Evolutionary conservation across 2,113 vertebrate species (phyloP), one percentile per base, ranked within the genome.

Genomic region (Grammomys surdaster): DNA sequence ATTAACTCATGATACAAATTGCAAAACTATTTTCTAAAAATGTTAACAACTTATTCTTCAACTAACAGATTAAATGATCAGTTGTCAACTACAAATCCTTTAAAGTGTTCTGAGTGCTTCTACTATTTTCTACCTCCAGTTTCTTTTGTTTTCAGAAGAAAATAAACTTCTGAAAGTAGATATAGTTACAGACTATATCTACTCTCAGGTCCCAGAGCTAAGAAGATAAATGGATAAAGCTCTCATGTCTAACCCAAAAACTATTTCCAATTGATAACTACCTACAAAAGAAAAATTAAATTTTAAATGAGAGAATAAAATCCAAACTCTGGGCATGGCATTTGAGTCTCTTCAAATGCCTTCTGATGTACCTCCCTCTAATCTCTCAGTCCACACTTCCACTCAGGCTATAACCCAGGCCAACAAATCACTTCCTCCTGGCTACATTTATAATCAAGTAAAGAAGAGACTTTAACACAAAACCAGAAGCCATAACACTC

Each of bases 11-110:
- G 16, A 88, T 91, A 73, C 24, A 70, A 48, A 84, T n/a, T 26
- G 28, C 77, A 90, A 92, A 95, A 88, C 90, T 81, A 67, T 40
- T 95, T 88, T 94, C 65, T 56, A 89, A 40, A 90, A 93, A 70
- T 72, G 31, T 1, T 75, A 92, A 70, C 8, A 43, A 75, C 5
- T 63, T 92, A 69, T 9, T 78, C 24, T 77, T 77, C 0, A 0
- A 43, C 28, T 58, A 5, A 19, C 19, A 91, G n/a, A 40, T 31
- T 93, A 84, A 8, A 40, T 14, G 28, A n/a, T 94, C 63, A 88
- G 16, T 78, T 51, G 12, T 7, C 54, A 94, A 82, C 9, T 22
- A 24, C 46, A 91, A 5, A 33, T 33, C 31, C 31, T 69, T 31
- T 69, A 69, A 51, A 78, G 40, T 12, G 13, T 36, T 84, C 67